Conservation (phyloP, 1,140 invertebrate genomes). For the Heterodera schachtii region DNA sequence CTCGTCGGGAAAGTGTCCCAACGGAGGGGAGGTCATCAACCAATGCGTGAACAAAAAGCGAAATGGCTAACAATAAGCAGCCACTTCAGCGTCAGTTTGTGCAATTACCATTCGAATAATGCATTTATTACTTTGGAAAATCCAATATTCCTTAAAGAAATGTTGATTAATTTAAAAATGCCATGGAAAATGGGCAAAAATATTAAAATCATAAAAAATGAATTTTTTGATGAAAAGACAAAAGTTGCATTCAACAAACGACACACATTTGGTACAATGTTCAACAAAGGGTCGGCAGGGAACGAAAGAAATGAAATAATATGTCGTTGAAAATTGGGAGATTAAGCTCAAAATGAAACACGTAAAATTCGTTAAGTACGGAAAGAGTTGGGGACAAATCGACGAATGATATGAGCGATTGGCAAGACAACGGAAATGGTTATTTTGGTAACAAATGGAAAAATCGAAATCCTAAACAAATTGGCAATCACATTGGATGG, state of each 20-base stretch:
- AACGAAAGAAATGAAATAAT: background rate
- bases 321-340: background rate
- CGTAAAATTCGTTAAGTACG: background rate
- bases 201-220: background rate
- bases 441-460: background rate
- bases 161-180: too few species aligned
- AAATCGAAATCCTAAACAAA: too few species aligned
- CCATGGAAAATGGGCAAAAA: too few species aligned
- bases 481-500: too few species aligned
- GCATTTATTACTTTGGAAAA: too few species aligned
- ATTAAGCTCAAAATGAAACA: background rate
- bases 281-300: background rate
- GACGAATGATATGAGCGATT: background rate
- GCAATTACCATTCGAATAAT: background rate
- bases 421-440: background rate
- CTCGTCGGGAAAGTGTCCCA: background rate
- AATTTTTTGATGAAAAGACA: background rate
- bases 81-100: background rate
- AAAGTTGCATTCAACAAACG: background rate
- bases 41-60: background rate
- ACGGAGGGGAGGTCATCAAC: background rate
- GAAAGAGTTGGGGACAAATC: too few species aligned
- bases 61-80: background rate
- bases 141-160: too few species aligned
- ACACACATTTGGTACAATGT: background rate